phyloP scores from a whole-genome alignment of 1,140 invertebrate genomes.

The Eurosta solidaginis region DNA sequence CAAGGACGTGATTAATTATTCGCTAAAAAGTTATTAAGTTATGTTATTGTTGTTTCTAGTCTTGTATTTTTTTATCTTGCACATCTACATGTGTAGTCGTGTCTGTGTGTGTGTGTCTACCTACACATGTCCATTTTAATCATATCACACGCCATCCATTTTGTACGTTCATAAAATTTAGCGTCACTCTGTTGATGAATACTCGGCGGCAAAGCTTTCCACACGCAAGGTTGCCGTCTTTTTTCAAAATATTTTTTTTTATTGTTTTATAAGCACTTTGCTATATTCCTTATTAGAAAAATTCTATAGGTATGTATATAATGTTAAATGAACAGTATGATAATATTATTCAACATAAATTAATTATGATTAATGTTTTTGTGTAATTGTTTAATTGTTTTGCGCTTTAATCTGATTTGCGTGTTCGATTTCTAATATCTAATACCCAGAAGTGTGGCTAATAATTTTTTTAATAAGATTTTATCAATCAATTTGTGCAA shows the following conservation, averaged over 20 bases:
- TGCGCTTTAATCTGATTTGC: not conserved
- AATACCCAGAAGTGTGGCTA: too few relatives aligned
- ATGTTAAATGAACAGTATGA: not conserved
- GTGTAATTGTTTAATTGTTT: not conserved
- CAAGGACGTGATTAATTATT: not conserved
- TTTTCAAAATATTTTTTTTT: not conserved
- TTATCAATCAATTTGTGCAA: too few relatives aligned
- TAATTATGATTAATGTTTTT: not conserved
- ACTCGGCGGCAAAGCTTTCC: too few relatives aligned
- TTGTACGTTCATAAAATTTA: slow-evolving; percentile 1
- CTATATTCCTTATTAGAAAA: not conserved
- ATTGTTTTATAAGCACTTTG: not conserved
- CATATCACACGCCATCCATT: not conserved
- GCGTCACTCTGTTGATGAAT: slow-evolving; percentile 16
- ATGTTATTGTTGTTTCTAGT: not conserved
- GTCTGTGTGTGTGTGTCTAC: not conserved
- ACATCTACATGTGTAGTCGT: not conserved
- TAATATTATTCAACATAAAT: not conserved
- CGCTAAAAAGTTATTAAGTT: not conserved
- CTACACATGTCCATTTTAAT: not conserved
- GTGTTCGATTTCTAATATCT: too few relatives aligned
- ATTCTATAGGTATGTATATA: not conserved
- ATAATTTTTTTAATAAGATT: too few relatives aligned
- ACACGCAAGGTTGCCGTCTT: not conserved
- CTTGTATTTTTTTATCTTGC: too few relatives aligned